phyloP scores from a whole-genome alignment of 2,113 vertebrate genomes.

The Spheniscus mendiculus region DNA sequence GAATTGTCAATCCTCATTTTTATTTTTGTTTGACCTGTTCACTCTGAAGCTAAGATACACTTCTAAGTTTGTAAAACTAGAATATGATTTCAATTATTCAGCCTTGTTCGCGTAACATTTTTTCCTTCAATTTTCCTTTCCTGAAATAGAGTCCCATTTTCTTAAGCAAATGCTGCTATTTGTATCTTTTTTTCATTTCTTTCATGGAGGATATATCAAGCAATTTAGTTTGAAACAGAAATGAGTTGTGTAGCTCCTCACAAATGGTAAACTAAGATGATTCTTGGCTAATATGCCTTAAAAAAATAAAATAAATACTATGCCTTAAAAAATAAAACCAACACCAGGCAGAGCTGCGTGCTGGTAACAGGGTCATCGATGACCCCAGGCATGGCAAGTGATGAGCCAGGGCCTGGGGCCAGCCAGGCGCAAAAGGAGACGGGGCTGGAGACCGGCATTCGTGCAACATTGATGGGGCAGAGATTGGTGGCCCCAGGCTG shows the following conservation, averaged over 20 bases:
- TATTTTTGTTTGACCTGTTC: neutral
- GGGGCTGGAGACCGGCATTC: accelerated
- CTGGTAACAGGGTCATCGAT: neutral
- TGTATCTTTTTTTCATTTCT: neutral
- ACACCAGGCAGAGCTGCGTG: neutral
- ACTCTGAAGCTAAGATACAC: neutral
- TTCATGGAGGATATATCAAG: neutral
- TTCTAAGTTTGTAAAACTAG: neutral
- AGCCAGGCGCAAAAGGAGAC: neutral
- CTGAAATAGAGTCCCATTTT: neutral
- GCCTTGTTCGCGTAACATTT: neutral
- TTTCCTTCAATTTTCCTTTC: neutral
- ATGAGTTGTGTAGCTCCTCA: neutral
- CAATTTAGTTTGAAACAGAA: neutral
- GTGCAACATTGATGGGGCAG: neutral
- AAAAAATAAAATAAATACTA: neutral
- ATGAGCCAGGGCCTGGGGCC: neutral
- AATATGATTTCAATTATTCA: neutral
- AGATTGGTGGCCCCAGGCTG: too few relatives aligned
- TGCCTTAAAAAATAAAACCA: neutral
- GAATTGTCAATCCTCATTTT: neutral
- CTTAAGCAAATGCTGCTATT: neutral
- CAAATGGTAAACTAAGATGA: neutral
- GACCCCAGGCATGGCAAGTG: accelerated
- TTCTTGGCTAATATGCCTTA: neutral